Conservation (phyloP, 23 tunicate species). For the Styela plicata region DNA sequence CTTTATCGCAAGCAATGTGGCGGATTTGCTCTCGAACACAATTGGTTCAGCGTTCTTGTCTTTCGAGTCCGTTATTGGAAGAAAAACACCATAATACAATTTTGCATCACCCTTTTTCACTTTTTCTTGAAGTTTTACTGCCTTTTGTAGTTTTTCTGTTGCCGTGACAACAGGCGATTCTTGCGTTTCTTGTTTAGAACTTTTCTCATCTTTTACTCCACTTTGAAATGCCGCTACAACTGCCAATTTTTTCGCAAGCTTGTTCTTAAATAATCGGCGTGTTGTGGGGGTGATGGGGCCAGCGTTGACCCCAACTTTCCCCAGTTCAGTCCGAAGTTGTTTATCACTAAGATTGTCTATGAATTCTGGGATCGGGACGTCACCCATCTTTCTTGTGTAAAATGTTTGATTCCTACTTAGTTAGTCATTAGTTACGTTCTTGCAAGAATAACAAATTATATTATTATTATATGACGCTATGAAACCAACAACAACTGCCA, state of each 20-base stretch:
- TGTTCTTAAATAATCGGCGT: slow-evolving; percentile 39
- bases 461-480: no score
- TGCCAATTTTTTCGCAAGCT: slow-evolving; percentile 35
- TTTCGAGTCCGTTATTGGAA: background rate
- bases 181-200: background rate
- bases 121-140: background rate
- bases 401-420: no score
- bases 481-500: no score
- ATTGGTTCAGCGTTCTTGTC: slow-evolving; percentile 2
- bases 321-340: slow-evolving; percentile 46
- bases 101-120: background rate
- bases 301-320: slow-evolving; percentile 47
- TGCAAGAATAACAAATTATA: no score
- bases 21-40: slow-evolving; percentile 17
- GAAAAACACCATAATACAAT: slow-evolving; percentile 11
- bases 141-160: background rate
- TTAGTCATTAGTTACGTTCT: no score
- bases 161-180: background rate
- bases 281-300: slow-evolving; percentile 79
- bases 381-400: slow-evolving; percentile 14
- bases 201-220: background rate
- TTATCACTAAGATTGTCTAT: slow-evolving; percentile 39
- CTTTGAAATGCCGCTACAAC: background rate
- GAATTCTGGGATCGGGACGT: slow-evolving; percentile 34
- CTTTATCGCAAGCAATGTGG: background rate